Conservation (phyloP, 2,113 vertebrate species). For the Hyperopisus bebe region DNA sequence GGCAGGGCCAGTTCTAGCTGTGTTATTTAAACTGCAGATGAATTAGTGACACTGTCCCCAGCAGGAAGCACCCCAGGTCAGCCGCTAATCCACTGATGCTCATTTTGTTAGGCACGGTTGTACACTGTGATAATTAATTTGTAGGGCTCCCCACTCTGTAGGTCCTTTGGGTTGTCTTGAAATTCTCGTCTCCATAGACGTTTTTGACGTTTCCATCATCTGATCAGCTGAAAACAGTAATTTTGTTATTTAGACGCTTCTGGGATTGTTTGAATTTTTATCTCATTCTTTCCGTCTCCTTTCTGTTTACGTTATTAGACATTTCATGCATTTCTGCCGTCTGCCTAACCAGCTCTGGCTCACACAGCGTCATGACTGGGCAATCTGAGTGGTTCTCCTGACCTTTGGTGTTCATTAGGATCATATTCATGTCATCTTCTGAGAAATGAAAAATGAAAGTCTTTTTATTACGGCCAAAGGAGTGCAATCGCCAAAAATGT, state of each 20-base stretch:
- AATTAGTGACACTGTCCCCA: background rate
- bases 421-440: background rate
- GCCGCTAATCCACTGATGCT: background rate
- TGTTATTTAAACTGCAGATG: slow-evolving; percentile 28
- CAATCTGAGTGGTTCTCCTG: background rate
- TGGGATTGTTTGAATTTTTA: background rate
- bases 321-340: background rate
- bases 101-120: background rate
- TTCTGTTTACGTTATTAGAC: background rate
- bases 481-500: background rate
- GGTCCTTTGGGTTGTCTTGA: background rate
- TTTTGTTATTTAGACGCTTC: background rate
- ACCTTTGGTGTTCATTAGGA: background rate
- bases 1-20: background rate
- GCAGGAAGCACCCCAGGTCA: background rate
- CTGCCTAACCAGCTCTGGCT: background rate
- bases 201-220: background rate
- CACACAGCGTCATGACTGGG: background rate
- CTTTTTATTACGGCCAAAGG: background rate
- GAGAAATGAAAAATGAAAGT: background rate
- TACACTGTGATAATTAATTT: background rate
- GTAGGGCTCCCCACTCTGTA: background rate
- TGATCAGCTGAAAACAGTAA: background rate
- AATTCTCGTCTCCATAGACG: background rate
- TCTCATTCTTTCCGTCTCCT: background rate